These are phyloP conservation scores for Dichetophora obliterata DNA, from an alignment of 2,888 invertebrate genomes.

Conservation along the genomic window DNA sequence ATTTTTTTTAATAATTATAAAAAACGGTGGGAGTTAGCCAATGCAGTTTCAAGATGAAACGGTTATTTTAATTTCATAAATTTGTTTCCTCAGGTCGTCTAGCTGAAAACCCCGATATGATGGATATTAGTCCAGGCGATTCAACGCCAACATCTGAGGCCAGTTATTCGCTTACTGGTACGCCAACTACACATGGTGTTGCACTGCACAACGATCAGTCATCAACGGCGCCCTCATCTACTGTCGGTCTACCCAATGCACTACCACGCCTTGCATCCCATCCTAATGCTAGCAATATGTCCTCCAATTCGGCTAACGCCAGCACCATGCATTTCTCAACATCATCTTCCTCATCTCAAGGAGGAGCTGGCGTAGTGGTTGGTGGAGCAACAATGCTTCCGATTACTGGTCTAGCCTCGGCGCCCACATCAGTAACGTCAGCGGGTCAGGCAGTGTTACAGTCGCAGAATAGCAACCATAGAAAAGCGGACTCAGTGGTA, in stretches of 20 bases:
- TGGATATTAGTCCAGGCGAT: slow-evolving; percentile 94
- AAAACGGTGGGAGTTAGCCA: too few relatives aligned
- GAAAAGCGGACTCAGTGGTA: slow-evolving; percentile 51
- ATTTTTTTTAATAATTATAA: too few relatives aligned
- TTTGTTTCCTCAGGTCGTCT: slow-evolving; percentile 56
- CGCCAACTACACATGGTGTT: slow-evolving; percentile 63
- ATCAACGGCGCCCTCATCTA: slow-evolving; percentile 51
- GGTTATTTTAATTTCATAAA: slow-evolving; percentile 1
- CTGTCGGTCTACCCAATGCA: slow-evolving; percentile 70
- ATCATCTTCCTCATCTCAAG: slow-evolving; percentile 45
- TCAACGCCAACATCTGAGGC: slow-evolving; percentile 90
- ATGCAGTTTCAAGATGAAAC: too few relatives aligned
- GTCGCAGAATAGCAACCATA: slow-evolving; percentile 50
- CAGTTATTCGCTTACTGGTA: slow-evolving; percentile 73
- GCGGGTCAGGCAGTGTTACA: slow-evolving; percentile 41
- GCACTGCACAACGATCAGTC: slow-evolving; percentile 56
- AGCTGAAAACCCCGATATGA: slow-evolving; percentile 86
- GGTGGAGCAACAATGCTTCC: slow-evolving; percentile 63
- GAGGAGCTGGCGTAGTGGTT: slow-evolving; percentile 55
- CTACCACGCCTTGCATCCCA: slow-evolving; percentile 72
- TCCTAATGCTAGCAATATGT: slow-evolving; percentile 61
- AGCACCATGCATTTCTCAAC: slow-evolving; percentile 60
- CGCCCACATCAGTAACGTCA: slow-evolving; percentile 49
- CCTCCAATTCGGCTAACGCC: slow-evolving; percentile 49
- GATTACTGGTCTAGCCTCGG: slow-evolving; percentile 60